Conservation (phyloP, 2,888 invertebrate species). For the Lycocerus yunnanus region DNA sequence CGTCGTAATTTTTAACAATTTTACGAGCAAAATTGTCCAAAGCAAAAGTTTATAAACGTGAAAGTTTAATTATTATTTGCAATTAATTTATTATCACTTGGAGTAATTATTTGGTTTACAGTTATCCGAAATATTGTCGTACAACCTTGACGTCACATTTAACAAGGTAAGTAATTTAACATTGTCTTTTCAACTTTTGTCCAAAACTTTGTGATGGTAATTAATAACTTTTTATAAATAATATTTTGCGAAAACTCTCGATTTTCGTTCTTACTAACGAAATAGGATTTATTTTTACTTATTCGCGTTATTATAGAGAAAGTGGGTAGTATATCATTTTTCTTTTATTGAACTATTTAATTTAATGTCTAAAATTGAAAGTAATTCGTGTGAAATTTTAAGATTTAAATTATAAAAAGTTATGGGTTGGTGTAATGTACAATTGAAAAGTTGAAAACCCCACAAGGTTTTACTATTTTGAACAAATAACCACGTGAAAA, state of each 20-base stretch:
- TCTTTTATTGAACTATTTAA: neutral
- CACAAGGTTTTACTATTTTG: neutral
- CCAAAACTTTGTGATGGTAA: neutral
- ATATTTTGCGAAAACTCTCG: neutral
- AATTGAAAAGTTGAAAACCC: neutral
- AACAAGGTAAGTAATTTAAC: neutral
- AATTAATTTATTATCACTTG: neutral
- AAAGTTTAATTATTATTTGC: neutral
- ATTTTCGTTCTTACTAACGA: neutral
- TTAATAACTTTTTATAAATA: neutral
- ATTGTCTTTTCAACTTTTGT: neutral
- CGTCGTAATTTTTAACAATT: slow-evolving; percentile 30
- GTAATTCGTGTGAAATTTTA: neutral
- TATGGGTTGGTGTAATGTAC: neutral
- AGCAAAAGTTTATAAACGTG: neutral
- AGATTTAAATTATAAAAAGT: too few species aligned
- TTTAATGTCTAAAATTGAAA: neutral
- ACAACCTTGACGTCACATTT: neutral
- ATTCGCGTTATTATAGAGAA: neutral
- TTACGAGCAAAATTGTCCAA: slow-evolving; percentile 6
- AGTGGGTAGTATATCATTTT: neutral
- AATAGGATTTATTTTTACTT: neutral
- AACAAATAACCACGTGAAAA: neutral
- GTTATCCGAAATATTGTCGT: neutral
- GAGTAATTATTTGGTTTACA: neutral